A percentile compares a stretch with the other conserved stretches of the same genome.
phyloP scores from a whole-genome alignment of 2,888 invertebrate genomes.

The Nectonema munidae region DNA sequence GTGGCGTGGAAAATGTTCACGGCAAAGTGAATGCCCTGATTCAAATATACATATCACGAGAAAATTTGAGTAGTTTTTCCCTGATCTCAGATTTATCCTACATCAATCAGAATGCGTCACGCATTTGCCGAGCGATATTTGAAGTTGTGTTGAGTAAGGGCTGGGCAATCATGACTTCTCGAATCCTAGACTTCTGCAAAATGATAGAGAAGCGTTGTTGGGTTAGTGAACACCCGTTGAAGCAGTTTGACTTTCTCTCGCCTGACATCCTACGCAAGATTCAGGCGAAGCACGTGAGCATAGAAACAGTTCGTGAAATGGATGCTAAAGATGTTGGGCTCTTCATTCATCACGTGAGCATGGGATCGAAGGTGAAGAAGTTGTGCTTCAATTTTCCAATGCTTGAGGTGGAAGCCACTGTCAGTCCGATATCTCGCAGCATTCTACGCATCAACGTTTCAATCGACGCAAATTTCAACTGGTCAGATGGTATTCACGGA shows the following conservation, averaged over 20 bases:
- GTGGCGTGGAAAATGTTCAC: constrained; percentile 52
- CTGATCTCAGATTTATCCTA: constrained; percentile 56
- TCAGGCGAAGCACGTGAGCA: constrained; percentile 38
- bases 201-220: constrained; percentile 69
- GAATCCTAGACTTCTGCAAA: constrained; percentile 52
- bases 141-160: constrained; percentile 61
- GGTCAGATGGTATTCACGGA: constrained; percentile 35
- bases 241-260: constrained; percentile 40
- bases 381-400: constrained; percentile 53
- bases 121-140: constrained; percentile 63
- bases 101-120: constrained; percentile 58
- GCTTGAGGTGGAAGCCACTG: constrained; percentile 41
- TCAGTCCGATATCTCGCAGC: constrained; percentile 80
- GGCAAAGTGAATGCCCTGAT: constrained; percentile 56
- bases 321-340: constrained; percentile 48
- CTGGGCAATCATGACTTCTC: constrained; percentile 52
- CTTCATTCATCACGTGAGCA: constrained; percentile 39
- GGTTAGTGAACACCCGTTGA: constrained; percentile 48
- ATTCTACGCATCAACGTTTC: constrained; percentile 43
- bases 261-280: constrained; percentile 44
- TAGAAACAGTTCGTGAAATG: constrained; percentile 51
- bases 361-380: constrained; percentile 41
- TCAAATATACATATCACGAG: constrained; percentile 43
- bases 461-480: constrained; percentile 30
- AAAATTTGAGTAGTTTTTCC: constrained; percentile 45